Percentiles rank a stretch among this genome's conserved stretches.
Evolutionary conservation across 2,113 vertebrate species (phyloP).

Genomic region (Callospermophilus lateralis): DNA sequence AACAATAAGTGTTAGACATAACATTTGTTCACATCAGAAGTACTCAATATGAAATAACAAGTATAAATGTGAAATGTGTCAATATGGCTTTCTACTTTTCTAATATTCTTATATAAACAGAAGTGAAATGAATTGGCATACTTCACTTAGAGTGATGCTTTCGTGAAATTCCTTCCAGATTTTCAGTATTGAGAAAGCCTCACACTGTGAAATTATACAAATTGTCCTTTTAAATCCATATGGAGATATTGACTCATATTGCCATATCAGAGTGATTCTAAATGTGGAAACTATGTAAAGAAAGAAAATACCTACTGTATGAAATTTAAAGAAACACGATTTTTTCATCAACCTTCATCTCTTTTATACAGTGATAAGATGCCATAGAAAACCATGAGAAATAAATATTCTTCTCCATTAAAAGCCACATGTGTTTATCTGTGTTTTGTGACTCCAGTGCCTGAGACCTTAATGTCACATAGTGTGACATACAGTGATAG

Average conservation of each 20-base stretch:
- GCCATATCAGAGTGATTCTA: conserved; percentile 1
- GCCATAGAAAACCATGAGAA: background rate
- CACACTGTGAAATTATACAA: conserved; percentile 64
- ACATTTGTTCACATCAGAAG: conserved; percentile 54
- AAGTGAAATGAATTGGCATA: conserved; percentile 55
- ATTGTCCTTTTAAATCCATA: conserved; percentile 68
- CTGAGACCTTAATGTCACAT: background rate
- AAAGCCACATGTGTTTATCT: background rate
- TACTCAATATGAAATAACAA: conserved; percentile 60
- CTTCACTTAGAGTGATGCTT: conserved; percentile 62
- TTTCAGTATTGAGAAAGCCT: conserved; percentile 59
- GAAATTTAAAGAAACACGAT: background rate
- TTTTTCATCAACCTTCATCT: background rate
- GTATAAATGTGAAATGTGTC: conserved; percentile 66
- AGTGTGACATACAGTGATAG: background rate
- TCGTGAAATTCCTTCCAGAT: conserved; percentile 56
- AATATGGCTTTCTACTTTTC: conserved; percentile 65
- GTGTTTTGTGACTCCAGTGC: background rate
- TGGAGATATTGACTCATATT: conserved; percentile 68
- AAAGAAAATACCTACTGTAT: background rate
- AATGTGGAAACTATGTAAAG: background rate
- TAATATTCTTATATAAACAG: conserved; percentile 71
- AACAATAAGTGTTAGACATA: conserved; percentile 16
- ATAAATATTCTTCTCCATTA: background rate
- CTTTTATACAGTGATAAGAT: background rate